phyloP scores from a whole-genome alignment of 2,797 vertebrate species.

The Arctocebus calabarensis region DNA sequence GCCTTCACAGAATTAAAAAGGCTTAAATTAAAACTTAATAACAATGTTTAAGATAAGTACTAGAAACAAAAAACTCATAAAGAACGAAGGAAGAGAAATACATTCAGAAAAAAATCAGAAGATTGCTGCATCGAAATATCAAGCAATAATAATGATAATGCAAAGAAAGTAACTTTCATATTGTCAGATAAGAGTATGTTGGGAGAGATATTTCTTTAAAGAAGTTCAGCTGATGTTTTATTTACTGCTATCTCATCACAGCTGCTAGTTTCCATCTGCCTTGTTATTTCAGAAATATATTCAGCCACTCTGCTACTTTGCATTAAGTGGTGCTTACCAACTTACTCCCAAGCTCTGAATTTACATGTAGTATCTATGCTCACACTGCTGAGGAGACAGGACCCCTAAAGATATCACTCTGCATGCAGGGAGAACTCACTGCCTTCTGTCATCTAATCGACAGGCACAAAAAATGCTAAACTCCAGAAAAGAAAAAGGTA shows the following conservation, averaged over 20 bases:
- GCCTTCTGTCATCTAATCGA: slow-evolving; percentile 19
- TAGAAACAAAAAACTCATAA: too few relatives aligned
- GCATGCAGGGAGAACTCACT: not conserved
- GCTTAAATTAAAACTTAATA: too few relatives aligned
- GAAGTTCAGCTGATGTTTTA: slow-evolving; percentile 61
- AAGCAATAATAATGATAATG: too few relatives aligned
- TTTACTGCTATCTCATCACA: slow-evolving; percentile 28
- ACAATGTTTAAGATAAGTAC: too few relatives aligned
- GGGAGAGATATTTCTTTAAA: slow-evolving; percentile 33
- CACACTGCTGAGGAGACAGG: not conserved
- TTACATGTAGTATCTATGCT: slow-evolving; percentile 59
- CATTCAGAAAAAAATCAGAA: too few relatives aligned
- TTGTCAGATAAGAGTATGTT: too few relatives aligned
- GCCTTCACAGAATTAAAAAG: too few relatives aligned
- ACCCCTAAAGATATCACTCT: not conserved
- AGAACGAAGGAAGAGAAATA: too few relatives aligned
- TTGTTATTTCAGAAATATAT: slow-evolving; percentile 69
- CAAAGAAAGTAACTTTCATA: too few relatives aligned
- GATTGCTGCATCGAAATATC: too few relatives aligned
- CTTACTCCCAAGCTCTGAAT: slow-evolving; percentile 22
- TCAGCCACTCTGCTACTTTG: not conserved
- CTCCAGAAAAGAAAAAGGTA: slow-evolving; percentile 56
- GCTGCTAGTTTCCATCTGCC: slow-evolving; percentile 36
- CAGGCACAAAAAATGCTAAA: slow-evolving; percentile 54
- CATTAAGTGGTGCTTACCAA: slow-evolving; percentile 61